phyloP scores from a whole-genome alignment of 2,113 vertebrate genomes.

The Glaucidium brasilianum region DNA sequence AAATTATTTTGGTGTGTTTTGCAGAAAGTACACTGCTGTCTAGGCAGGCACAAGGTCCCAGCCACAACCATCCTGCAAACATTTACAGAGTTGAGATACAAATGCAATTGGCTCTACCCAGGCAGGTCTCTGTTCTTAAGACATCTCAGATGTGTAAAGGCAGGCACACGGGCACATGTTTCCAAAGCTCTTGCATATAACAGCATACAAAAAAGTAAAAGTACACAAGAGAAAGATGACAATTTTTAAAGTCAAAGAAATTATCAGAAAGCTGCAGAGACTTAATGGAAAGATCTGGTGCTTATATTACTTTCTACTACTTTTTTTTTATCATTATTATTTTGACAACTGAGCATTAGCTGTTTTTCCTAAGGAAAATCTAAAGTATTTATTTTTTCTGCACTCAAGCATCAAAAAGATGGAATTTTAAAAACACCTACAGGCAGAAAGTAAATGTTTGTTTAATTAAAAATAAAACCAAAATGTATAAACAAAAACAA shows the following conservation, averaged over 20 bases:
- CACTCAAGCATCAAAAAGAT: neutral
- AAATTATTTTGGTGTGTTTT: neutral
- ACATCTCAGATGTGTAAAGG: neutral
- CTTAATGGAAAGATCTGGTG: neutral
- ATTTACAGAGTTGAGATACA: neutral
- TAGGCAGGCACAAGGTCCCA: neutral
- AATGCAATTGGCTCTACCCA: neutral
- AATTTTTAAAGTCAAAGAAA: neutral
- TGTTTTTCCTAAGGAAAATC: neutral
- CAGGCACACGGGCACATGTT: neutral
- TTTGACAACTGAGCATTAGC: neutral
- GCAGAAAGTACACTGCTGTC: neutral
- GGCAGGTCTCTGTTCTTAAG: neutral
- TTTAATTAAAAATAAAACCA: conserved; percentile 29
- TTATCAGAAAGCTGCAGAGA: neutral
- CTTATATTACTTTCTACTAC: neutral
- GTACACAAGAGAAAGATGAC: neutral
- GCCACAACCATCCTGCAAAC: neutral
- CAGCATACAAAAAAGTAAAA: neutral
- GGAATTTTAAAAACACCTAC: neutral
- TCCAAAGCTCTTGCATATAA: neutral
- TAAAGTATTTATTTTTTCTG: neutral
- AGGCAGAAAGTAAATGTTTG: neutral
- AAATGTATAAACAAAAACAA: neutral
- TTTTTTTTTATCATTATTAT: neutral